Conservation (phyloP, 2,888 invertebrate species). For the Oscheius sp. region DNA sequence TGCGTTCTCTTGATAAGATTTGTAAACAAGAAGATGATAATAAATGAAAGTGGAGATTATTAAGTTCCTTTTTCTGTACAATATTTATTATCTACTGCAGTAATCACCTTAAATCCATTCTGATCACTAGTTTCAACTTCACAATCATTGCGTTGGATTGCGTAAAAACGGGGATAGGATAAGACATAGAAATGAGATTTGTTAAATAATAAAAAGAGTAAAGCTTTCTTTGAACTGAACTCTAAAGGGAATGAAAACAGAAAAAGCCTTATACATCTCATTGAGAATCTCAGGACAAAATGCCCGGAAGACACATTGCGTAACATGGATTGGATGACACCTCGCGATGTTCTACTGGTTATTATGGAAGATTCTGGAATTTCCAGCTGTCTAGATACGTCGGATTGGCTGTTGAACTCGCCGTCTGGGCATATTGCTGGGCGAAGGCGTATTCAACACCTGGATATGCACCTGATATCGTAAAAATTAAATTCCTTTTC, state of each 20-base stretch:
- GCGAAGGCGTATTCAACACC: constrained; percentile 19
- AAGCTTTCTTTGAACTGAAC: constrained; percentile 26
- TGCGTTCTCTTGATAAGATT: not conserved
- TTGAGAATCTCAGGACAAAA: constrained; percentile 31
- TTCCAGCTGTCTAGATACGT: constrained; percentile 17
- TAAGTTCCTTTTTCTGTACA: not conserved
- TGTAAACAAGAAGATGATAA: not conserved
- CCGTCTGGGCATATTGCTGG: constrained; percentile 16
- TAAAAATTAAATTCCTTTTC: not conserved
- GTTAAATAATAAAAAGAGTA: not conserved
- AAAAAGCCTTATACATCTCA: constrained; percentile 25
- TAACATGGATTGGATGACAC: constrained; percentile 25
- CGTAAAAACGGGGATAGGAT: constrained; percentile 9
- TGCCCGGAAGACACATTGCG: constrained; percentile 30
- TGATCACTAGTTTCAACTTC: constrained; percentile 22
- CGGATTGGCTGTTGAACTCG: constrained; percentile 11
- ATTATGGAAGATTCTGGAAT: constrained; percentile 6
- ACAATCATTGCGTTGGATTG: constrained; percentile 21
- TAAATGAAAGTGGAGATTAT: not conserved
- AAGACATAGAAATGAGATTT: not conserved
- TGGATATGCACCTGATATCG: constrained; percentile 12
- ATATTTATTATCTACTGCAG: not conserved
- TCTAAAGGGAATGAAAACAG: constrained; percentile 3
- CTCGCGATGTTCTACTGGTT: constrained; percentile 7
- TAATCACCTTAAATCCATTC: not conserved